These are phyloP conservation scores for Dermochelys coriacea DNA, from an alignment of 2,797 vertebrate species.

Conservation along the genomic window DNA sequence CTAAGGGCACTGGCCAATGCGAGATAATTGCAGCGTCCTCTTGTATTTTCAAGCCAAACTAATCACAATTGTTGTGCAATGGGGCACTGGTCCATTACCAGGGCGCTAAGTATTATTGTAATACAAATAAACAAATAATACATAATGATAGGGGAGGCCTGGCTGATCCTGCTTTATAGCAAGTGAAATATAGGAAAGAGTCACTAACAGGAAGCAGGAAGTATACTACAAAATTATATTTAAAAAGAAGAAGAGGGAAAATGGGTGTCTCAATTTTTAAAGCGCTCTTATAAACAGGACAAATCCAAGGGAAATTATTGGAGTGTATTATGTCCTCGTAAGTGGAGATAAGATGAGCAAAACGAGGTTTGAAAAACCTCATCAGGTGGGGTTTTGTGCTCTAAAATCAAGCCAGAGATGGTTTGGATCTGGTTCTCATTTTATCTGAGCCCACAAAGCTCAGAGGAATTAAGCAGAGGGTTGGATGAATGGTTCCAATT, in stretches of 20 bases:
- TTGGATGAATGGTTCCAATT: not conserved
- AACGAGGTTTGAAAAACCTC: not conserved
- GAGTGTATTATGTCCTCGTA: not conserved
- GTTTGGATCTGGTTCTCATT: not conserved
- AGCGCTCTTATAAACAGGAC: not conserved
- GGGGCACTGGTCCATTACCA: not conserved
- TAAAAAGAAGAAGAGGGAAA: not conserved
- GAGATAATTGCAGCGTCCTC: not conserved
- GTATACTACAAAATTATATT: not conserved
- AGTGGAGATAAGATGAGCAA: not conserved
- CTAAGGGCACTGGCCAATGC: not conserved
- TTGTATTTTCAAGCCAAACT: not conserved
- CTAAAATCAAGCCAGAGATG: slow-evolving; percentile 21
- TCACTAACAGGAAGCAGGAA: not conserved
- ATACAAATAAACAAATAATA: not conserved
- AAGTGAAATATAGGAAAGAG: accelerated
- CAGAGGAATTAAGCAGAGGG: not conserved
- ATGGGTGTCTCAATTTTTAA: not conserved
- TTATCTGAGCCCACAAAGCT: not conserved
- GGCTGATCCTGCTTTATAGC: not conserved
- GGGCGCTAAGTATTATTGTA: not conserved
- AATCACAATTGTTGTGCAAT: not conserved
- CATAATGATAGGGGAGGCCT: not conserved
- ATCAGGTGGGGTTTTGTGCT: not conserved
- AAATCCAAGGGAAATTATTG: not conserved